phyloP scores from a whole-genome alignment of 2,797 vertebrate species.

The Chromis chromis region DNA sequence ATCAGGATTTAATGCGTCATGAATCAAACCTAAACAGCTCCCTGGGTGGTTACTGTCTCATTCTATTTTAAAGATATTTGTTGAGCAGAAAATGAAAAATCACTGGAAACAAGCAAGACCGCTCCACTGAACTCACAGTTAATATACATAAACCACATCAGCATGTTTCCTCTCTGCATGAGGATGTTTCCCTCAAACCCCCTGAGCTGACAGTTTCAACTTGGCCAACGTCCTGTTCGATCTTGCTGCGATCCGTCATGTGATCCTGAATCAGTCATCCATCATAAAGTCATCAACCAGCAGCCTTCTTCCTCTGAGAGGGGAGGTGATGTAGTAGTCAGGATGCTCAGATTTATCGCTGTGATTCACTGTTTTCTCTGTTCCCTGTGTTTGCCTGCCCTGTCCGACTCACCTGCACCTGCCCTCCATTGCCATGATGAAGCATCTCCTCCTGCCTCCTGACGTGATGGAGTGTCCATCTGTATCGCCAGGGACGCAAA shows the following conservation, averaged over 20 bases:
- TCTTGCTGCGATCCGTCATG: conserved; percentile 57
- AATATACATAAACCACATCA: conserved; percentile 39
- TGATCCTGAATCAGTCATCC: conserved; percentile 64
- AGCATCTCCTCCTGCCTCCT: conserved; percentile 15
- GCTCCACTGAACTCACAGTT: conserved; percentile 9
- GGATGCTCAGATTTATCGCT: conserved; percentile 64
- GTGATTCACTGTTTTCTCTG: conserved; percentile 43
- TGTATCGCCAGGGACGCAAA: conserved; percentile 16
- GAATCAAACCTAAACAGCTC: background rate
- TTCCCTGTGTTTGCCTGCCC: background rate
- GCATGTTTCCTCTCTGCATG: conserved; percentile 37
- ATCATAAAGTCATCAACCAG: conserved; percentile 77
- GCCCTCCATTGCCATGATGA: conserved; percentile 31
- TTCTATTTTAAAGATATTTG: background rate
- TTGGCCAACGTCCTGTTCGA: conserved; percentile 25
- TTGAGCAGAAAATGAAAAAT: conserved; percentile 11
- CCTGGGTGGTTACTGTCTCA: background rate
- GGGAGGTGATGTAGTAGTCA: conserved; percentile 46
- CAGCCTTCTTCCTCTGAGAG: conserved; percentile 59
- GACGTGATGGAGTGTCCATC: conserved; percentile 42
- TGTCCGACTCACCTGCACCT: conserved; percentile 29
- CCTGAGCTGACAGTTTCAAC: conserved; percentile 58
- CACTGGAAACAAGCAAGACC: background rate
- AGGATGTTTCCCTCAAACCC: conserved; percentile 31
- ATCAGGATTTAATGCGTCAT: background rate